These are phyloP conservation scores for Sebastes hubbsi DNA, from an alignment of 2,797 vertebrate species.

Conservation along the genomic window DNA sequence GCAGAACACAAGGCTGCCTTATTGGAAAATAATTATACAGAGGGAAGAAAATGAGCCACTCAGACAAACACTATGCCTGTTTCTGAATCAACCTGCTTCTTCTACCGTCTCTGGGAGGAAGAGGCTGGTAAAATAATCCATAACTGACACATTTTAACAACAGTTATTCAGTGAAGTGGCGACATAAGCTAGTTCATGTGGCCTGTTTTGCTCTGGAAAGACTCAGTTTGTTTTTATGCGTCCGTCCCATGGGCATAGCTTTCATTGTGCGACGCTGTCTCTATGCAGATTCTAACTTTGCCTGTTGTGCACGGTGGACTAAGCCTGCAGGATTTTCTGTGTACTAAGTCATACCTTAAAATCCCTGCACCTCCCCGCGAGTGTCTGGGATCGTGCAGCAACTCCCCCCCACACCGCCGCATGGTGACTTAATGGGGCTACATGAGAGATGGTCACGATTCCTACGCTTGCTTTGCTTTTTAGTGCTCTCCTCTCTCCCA, in stretches of 20 bases:
- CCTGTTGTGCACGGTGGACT: conserved; percentile 36
- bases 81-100: neutral
- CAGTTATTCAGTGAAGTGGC: neutral
- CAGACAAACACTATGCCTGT: neutral
- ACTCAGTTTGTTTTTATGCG: conserved; percentile 30
- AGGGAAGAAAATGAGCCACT: neutral
- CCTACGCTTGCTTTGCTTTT: conserved; percentile 34
- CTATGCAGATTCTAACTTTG: conserved; percentile 46
- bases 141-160: neutral
- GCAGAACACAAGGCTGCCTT: neutral
- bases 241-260: conserved; percentile 13
- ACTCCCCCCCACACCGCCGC: conserved; percentile 9
- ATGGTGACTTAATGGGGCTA: conserved; percentile 76
- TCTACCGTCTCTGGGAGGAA: neutral
- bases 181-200: neutral
- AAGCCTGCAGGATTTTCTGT: conserved; percentile 46
- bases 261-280: conserved; percentile 17
- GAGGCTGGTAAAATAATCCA: conserved; percentile 7
- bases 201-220: neutral
- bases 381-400: conserved; percentile 30
- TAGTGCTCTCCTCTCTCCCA: conserved; percentile 19
- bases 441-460: conserved; percentile 59
- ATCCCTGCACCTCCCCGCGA: conserved; percentile 41
- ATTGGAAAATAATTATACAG: neutral
- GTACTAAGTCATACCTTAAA: conserved; percentile 52